These are phyloP conservation scores for Cistogaster globosa DNA, from an alignment of 2,888 invertebrate species.

Conservation along the genomic window DNA sequence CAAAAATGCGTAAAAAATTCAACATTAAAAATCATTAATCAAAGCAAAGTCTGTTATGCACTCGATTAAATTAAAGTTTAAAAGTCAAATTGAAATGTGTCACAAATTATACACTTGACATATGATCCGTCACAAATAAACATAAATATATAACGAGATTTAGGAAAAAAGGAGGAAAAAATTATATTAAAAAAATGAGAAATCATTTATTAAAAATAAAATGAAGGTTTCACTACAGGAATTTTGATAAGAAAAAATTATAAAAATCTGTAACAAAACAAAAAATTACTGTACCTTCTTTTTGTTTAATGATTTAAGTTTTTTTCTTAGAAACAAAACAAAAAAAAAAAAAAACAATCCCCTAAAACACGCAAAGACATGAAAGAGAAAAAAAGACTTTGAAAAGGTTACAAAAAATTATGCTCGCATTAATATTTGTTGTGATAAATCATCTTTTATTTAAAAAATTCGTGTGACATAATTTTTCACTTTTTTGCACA, in stretches of 20 bases:
- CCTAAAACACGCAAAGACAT: no score
- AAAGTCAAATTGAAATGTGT: conserved; percentile 74
- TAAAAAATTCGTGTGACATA: no score
- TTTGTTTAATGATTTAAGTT: no score
- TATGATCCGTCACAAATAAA: conserved; percentile 35
- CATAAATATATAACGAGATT: not conserved
- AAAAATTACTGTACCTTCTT: no score
- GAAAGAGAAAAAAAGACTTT: no score
- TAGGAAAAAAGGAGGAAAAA: conserved; percentile 1
- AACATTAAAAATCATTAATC: conserved; percentile 51
- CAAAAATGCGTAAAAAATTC: not conserved
- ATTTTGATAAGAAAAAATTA: not conserved
- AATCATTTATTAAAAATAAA: not conserved
- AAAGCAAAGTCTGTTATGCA: conserved; percentile 15
- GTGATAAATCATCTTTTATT: no score
- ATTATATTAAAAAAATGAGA: not conserved
- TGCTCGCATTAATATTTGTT: no score
- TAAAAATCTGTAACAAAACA: no score
- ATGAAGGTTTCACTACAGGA: not conserved
- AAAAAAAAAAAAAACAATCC: no score
- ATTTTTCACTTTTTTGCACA: no score
- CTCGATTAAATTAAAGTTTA: conserved; percentile 49
- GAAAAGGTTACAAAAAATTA: no score
- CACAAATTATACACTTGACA: conserved; percentile 80
- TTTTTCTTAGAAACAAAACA: no score